phyloP scores from a whole-genome alignment of 2,888 invertebrate genomes.

The Tetranychus truncatus region DNA sequence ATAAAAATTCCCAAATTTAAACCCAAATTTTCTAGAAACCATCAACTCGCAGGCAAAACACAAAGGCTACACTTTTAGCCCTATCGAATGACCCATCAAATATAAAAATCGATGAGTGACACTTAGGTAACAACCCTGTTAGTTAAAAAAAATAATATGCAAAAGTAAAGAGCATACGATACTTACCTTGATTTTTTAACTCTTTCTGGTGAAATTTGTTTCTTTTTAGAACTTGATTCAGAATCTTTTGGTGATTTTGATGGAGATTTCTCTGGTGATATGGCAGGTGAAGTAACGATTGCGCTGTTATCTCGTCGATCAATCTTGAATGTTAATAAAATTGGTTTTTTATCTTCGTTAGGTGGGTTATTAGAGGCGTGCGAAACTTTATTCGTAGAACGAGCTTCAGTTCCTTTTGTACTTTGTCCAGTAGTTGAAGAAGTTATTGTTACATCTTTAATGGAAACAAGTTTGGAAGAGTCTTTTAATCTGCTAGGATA shows the following conservation, averaged over 20 bases:
- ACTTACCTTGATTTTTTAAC: not conserved
- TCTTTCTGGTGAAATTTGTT: not conserved
- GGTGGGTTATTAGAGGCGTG: not conserved
- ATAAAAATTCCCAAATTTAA: too few relatives aligned
- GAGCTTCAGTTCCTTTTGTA: not conserved
- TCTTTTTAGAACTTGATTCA: not conserved
- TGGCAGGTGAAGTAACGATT: conserved; percentile 3
- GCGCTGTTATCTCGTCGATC: conserved; percentile 19
- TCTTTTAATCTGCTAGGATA: conserved; percentile 6
- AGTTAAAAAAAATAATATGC: not conserved
- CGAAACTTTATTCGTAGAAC: not conserved
- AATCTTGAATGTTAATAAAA: conserved; percentile 18
- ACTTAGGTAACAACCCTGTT: too few relatives aligned
- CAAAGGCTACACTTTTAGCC: too few relatives aligned
- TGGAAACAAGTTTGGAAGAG: not conserved
- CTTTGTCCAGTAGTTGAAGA: not conserved
- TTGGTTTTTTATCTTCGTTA: conserved; percentile 14
- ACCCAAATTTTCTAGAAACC: too few relatives aligned
- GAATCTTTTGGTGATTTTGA: not conserved
- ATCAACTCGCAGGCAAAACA: too few relatives aligned
- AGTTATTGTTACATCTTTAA: not conserved
- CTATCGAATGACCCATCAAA: too few relatives aligned
- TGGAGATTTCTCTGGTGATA: conserved; percentile 12
- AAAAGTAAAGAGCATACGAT: not conserved
- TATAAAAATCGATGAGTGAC: too few relatives aligned